Evolutionary conservation across 2,113 vertebrate genomes (phyloP).

Genomic region (Paratilapia polleni): DNA sequence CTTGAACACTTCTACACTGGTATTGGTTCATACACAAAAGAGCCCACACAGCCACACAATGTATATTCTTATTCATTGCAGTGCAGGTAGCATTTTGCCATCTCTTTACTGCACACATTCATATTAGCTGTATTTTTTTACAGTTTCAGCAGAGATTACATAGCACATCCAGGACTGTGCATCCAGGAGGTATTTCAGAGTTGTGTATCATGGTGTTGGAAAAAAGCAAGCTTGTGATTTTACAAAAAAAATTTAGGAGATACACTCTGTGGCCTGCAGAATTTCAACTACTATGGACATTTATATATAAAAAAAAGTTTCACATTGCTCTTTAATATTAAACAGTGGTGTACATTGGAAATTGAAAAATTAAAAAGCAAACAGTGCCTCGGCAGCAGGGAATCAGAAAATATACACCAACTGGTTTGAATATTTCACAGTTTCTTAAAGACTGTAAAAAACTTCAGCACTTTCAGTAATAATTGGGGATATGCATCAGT

Average conservation of each 20-base stretch:
- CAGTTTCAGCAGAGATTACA: neutral
- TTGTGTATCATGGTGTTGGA: neutral
- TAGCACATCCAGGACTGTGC: neutral
- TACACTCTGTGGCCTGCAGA: neutral
- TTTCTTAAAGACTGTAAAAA: neutral
- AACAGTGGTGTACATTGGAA: neutral
- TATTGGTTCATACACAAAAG: too few relatives aligned
- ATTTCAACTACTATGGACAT: neutral
- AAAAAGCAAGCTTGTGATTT: neutral
- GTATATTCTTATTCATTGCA: neutral
- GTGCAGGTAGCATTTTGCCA: too few relatives aligned
- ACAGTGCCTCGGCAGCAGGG: slow-evolving; percentile 9
- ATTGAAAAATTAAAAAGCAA: neutral
- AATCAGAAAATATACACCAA: slow-evolving; percentile 17
- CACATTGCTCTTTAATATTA: slow-evolving; percentile 19
- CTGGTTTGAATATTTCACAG: slow-evolving; percentile 31
- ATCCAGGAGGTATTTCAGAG: neutral
- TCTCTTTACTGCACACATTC: too few relatives aligned
- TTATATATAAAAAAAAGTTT: slow-evolving; percentile 9
- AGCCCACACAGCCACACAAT: neutral
- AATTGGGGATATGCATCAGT: neutral
- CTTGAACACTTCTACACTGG: neutral
- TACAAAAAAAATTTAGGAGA: neutral
- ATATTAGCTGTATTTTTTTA: too few relatives aligned
- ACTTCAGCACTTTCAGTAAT: neutral